Conservation (phyloP, 2,113 vertebrate genomes). For the Nesoenas mayeri region DNA sequence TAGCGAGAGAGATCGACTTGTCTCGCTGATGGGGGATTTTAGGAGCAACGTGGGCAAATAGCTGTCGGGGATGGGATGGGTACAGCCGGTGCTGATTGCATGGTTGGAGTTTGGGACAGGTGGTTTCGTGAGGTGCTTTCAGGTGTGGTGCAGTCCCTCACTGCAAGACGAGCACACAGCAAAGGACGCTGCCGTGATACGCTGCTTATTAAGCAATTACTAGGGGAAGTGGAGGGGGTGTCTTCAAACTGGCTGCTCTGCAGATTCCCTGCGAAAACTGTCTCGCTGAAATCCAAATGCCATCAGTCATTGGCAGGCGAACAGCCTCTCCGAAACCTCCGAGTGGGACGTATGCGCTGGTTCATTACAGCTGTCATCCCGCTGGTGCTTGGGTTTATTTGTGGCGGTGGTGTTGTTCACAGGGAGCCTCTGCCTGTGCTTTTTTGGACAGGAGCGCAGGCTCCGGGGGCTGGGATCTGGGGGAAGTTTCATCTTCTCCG, state of each 20-base stretch:
- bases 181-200: neutral
- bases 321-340: constrained; percentile 44
- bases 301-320: constrained; percentile 55
- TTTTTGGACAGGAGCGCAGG: neutral
- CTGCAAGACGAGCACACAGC: neutral
- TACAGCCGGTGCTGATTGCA: accelerated
- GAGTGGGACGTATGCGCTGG: constrained; percentile 33
- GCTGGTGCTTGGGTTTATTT: constrained; percentile 49
- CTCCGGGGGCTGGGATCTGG: neutral
- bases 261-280: constrained; percentile 46
- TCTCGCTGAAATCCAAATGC: constrained; percentile 41
- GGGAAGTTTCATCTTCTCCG: neutral
- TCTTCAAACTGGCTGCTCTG: constrained; percentile 32
- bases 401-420: constrained; percentile 3
- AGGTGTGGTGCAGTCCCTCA: neutral
- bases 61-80: accelerated
- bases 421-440: constrained; percentile 8
- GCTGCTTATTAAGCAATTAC: constrained; percentile 46
- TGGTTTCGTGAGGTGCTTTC: neutral
- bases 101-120: neutral
- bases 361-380: constrained; percentile 59
- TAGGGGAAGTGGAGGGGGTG: neutral
- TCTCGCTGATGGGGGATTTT: neutral
- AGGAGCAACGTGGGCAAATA: accelerated
- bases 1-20: accelerated